phyloP scores from a whole-genome alignment of 2,113 vertebrate species.

The Catharus bicknelli region DNA sequence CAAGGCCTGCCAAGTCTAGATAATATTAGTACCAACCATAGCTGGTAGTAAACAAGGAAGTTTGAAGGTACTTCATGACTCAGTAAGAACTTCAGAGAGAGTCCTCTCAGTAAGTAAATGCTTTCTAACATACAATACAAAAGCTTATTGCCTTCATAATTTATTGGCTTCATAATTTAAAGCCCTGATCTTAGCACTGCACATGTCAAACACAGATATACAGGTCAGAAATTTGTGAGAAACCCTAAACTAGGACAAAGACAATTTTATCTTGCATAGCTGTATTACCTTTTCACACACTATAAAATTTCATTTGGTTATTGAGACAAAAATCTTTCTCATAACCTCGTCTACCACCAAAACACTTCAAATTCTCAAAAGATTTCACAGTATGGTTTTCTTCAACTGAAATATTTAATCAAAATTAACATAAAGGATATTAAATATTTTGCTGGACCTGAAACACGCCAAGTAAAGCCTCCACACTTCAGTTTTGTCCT shows the following conservation, averaged over 20 bases:
- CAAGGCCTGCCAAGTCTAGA: not conserved
- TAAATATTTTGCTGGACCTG: not conserved
- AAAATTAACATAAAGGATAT: not conserved
- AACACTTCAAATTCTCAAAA: not conserved
- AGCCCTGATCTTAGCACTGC: not conserved
- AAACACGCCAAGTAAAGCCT: not conserved
- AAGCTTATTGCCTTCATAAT: not conserved
- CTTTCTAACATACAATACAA: not conserved
- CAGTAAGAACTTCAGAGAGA: not conserved
- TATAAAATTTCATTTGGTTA: not conserved
- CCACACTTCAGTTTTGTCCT: not conserved
- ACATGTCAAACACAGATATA: accelerated
- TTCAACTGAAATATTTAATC: not conserved
- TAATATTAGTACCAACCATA: not conserved
- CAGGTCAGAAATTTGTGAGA: not conserved
- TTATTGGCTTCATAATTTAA: not conserved
- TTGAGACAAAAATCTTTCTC: not conserved
- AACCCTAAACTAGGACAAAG: not conserved
- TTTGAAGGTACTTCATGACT: not conserved
- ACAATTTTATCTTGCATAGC: not conserved
- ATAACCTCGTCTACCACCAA: not conserved
- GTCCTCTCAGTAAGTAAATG: not conserved
- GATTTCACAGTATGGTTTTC: not conserved
- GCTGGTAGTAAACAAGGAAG: not conserved
- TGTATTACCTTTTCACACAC: not conserved